Base-by-base conservation (phyloP, 2,888 invertebrate species). In the Phytoseiulus persimilis region DNA sequence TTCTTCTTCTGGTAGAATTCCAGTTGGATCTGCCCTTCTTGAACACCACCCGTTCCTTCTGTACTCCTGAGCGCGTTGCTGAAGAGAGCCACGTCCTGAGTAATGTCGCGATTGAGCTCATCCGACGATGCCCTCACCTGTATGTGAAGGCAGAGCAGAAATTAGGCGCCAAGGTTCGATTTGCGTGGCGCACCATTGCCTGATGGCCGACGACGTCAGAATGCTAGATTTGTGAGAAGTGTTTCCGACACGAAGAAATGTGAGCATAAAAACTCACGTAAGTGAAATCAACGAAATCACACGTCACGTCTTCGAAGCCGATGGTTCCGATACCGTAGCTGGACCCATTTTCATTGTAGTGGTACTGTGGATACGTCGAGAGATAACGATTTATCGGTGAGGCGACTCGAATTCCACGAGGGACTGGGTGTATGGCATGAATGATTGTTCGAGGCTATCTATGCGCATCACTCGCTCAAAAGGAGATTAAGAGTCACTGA, bases 251-350 rank as follows among this genome's bases (percentile, higher is more conserved):
- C 39, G 39, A 39, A n/a, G n/a, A n/a, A n/a, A n/a, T n/a, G n/a
- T n/a, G n/a, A n/a, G n/a, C n/a, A n/a, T n/a, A n/a, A n/a, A 46
- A 90, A 93, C 94, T 93, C 92, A 95, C 98, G 93, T 99, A 99
- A 11, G 98, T 98, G 93, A 98, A 96, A 93, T 99, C 98, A 92
- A 99, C 96, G 93, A 97, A 98, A 93, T 99, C 97, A 94, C 99
- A 99, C 93, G 98, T 97, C 83, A 98, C 96, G 93, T 99, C 99
- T 91, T 96, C 96, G 92, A 97, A 96, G 91, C 98, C 98, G 90
- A 99, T 95, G 0, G 98, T 97, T 90, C 98, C 98, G 91, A 99
- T 96, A 32, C 97, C 96, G 93, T 98, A 99, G 93, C 96, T 96
- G 0, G 87, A 87, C 92, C 96, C 96, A 93, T 98, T 98, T 92